phyloP scores from a whole-genome alignment of 2,113 vertebrate species.

The Mus musculus region DNA sequence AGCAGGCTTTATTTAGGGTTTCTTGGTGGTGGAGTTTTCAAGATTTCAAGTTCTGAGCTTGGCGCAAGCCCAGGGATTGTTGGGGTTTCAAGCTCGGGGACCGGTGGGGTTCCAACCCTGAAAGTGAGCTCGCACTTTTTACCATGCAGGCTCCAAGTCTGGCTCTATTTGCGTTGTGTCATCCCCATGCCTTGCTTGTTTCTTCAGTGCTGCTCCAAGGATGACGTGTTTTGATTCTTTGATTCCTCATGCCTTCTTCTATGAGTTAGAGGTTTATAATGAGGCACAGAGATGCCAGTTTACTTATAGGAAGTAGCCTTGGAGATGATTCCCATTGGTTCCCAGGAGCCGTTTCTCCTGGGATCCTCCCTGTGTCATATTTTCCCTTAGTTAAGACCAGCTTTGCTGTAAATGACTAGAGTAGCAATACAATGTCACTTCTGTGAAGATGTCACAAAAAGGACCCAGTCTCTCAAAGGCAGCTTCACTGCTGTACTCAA shows the following conservation, averaged over 20 bases:
- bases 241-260: not conserved
- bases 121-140: not conserved
- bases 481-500: not conserved
- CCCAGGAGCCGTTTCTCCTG: not conserved
- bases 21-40: not conserved
- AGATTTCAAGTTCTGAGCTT: not conserved
- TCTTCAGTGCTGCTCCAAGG: not conserved
- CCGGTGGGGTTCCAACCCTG: not conserved
- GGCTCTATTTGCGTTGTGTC: not conserved
- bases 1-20: not conserved
- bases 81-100: not conserved
- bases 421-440: not conserved
- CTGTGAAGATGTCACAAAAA: not conserved
- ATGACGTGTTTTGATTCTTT: constrained; percentile 16
- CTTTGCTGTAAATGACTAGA: not conserved
- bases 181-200: not conserved
- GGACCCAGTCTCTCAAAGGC: not conserved
- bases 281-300: not conserved
- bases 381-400: not conserved
- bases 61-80: not conserved
- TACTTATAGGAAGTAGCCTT: not conserved
- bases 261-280: not conserved
- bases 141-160: not conserved
- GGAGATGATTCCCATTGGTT: not conserved
- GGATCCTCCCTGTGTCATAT: not conserved